Base-by-base conservation (phyloP, 2,888 invertebrate species). In the Parasteatoda lunata region DNA sequence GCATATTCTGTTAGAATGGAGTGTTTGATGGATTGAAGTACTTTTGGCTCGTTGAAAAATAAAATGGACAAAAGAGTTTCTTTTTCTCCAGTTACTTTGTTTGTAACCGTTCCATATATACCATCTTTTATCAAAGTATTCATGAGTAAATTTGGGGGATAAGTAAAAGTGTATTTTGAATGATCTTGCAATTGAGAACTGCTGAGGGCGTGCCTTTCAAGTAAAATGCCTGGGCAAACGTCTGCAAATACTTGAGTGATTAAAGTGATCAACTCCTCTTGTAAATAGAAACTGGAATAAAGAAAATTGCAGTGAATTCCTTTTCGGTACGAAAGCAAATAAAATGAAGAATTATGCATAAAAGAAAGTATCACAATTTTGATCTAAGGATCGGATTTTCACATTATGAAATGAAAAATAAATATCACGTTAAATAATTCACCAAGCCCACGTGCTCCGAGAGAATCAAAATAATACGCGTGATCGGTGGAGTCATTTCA, bases 191-290 rank as follows among this genome's bases (percentile, higher is more conserved):
- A 91, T 90, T 94, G 94, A 71, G 92, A 92, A 13, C 94, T 93
- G 91, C 95, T 95, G 70, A 95, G 92, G 90, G 94, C 93, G 90
- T 95, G 94, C 88, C 94, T 93, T 91, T 95, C 95, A 15, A 95
- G 91, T 77, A 94, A 91, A 90, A 95, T 92, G 13, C 95, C 95
- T 1, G 96, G 95, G 89, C 94, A 94, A 73, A 95, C 94, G 90
- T 94, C 93, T 75, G 93, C 92, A 49, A 95, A 92, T 9, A 94
- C 94, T 91, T 94, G 93, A 90, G 94, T 94, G 48, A 95, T 92
- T 71, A 94, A 93, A 79, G 93, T 93, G 15, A 94, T 91, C 88
- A 95, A 93, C 90, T 95, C 94, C 90, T 95, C 94, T 88, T 95
- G 92, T 91, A 96, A 94, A 90, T 94, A 94, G 91, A 95, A 96